These are phyloP conservation scores for Xylota sylvarum DNA, from an alignment of 2,888 invertebrate species.

Conservation along the genomic window DNA sequence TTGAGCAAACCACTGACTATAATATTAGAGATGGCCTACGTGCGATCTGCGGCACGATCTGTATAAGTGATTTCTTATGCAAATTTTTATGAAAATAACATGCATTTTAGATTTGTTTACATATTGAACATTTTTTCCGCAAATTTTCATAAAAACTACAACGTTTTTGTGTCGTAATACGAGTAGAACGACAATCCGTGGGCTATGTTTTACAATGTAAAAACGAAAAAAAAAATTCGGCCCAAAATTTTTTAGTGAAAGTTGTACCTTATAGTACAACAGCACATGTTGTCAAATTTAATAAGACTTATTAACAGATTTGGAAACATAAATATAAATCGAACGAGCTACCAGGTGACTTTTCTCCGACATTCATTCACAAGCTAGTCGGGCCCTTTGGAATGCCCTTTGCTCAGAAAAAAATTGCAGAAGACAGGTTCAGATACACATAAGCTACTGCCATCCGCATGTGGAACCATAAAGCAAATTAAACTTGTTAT, in stretches of 20 bases:
- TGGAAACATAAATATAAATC: constrained; percentile 69
- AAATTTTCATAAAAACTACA: constrained; percentile 42
- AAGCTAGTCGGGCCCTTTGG: constrained; percentile 42
- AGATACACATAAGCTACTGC: constrained; percentile 56
- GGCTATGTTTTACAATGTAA: constrained; percentile 22
- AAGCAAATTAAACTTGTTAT: constrained; percentile 49
- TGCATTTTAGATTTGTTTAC: constrained; percentile 39
- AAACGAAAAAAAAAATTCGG: constrained; percentile 34
- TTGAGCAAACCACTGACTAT: constrained; percentile 38
- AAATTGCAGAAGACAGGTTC: constrained; percentile 49
- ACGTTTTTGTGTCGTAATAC: constrained; percentile 46
- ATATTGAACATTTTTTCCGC: constrained; percentile 24
- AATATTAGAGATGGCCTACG: constrained; percentile 57
- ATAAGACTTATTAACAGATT: constrained; percentile 70
- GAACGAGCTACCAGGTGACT: constrained; percentile 17
- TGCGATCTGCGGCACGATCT: constrained; percentile 44
- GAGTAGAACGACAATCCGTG: constrained; percentile 63
- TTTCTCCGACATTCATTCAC: constrained; percentile 28
- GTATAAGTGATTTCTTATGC: constrained; percentile 49
- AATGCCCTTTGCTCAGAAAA: constrained; percentile 13
- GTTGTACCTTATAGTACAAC: constrained; percentile 38
- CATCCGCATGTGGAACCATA: constrained; percentile 30
- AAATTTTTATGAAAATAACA: constrained; percentile 55
- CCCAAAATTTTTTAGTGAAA: constrained; percentile 57
- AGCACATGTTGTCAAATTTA: constrained; percentile 46